Base-by-base conservation (phyloP, 1,140 invertebrate genomes). In the Belonocnema kinseyi region DNA sequence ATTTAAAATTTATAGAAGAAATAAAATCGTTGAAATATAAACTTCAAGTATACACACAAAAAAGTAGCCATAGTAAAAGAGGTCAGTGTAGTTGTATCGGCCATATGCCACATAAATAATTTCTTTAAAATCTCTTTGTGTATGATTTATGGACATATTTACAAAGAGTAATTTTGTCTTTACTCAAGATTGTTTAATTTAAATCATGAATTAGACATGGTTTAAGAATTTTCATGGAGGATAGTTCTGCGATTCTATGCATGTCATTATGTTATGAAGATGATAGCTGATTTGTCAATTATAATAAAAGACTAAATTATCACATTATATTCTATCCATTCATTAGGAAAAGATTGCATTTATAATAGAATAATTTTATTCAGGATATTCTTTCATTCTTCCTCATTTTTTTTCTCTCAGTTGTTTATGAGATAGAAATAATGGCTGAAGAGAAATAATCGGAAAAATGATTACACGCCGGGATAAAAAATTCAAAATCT, bases 71-170 rank as follows among this genome's bases (percentile, higher is more conserved):
- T 19, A 16, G 52, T 6, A 56, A 56, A 56, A 56, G 54, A 56
- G 54, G 54, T 56, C 54, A 56, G n/a, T n/a, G 11, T 56, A 56
- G 54, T 58, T 58, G 13, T 58, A 58, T 21, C 21, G 54, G 17
- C 54, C 54, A 58, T 58, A 19, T 58, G 7, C 54, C 19, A 17
- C 2, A 58, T 58, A 19, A 58, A 58, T 58, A 58, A 58, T 11
- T 21, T 58, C 26, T 26, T 26, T 4, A 58, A 19, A 21, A 58
- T 3, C 7, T 58, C 17, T 58, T 10, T 58, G 17, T 21, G 8
- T 58, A 58, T 58, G 21, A 58, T 58, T 58, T 58, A 58, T 58
- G 21, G 54, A 11, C 54, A 58, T 58, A 19, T 58, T 21, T 13
- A 3, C 19, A 2, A 58, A 21, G 19, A 58, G 54, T 21, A 21